These are phyloP conservation scores for Formicarius rufipectus DNA, from an alignment of 2,113 vertebrate species.

Conservation along the genomic window DNA sequence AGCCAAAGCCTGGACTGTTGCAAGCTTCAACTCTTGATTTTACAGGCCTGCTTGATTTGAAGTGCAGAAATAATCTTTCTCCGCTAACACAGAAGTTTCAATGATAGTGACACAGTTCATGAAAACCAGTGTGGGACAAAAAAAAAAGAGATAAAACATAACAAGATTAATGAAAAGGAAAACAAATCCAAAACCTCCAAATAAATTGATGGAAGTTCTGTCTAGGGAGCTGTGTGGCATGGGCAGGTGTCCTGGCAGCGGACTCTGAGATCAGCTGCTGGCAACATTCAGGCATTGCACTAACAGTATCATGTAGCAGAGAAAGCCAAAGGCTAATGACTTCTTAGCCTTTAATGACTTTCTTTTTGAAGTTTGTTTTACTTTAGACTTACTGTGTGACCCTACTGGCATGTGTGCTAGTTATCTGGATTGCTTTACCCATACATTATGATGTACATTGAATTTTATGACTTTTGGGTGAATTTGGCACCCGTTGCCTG, in stretches of 20 bases:
- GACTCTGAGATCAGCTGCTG: background rate
- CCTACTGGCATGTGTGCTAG: background rate
- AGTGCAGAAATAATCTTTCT: background rate
- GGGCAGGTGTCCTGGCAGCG: background rate
- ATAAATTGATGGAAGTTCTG: background rate
- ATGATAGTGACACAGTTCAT: background rate
- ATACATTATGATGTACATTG: background rate
- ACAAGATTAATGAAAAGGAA: background rate
- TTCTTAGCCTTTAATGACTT: background rate
- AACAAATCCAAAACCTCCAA: accelerated
- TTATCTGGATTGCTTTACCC: background rate
- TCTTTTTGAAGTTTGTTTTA: background rate
- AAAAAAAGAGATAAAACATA: background rate
- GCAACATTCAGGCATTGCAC: background rate
- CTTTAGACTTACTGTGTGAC: background rate
- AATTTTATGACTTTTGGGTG: background rate
- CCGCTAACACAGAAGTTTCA: background rate
- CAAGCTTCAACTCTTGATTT: background rate
- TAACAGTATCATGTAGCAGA: background rate
- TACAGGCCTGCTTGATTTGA: background rate
- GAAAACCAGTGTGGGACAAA: background rate
- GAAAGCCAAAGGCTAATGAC: background rate
- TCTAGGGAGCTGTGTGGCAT: background rate
- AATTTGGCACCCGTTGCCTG: background rate
- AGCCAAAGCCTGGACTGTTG: background rate